Conservation (phyloP, 2,888 invertebrate species). For the Heliconius hortense region DNA sequence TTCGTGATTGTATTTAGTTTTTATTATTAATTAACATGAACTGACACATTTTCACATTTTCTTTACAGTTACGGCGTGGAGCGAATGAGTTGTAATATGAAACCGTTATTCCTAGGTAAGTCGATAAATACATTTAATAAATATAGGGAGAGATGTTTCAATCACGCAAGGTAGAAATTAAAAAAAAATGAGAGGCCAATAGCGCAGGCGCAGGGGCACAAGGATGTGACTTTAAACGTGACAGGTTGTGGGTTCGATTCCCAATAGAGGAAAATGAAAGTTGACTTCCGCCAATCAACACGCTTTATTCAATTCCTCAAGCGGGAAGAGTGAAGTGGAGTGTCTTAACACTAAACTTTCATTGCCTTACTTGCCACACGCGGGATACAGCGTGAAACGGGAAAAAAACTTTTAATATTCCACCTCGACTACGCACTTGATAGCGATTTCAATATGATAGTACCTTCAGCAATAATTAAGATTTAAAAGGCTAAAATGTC, state of each 20-base stretch:
- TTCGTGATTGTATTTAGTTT: background rate
- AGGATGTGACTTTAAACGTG: too few relatives aligned
- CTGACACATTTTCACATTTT: slow-evolving; percentile 13
- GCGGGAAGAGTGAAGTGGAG: too few relatives aligned
- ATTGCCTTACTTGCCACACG: too few relatives aligned
- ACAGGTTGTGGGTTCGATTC: background rate
- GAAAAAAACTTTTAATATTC: background rate
- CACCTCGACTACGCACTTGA: background rate
- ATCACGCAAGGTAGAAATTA: background rate
- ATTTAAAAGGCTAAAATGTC: too few relatives aligned
- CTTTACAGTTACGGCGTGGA: slow-evolving; percentile 35
- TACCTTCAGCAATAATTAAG: background rate
- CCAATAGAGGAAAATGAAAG: background rate
- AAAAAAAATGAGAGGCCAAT: too few relatives aligned
- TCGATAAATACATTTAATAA: slow-evolving; percentile 12
- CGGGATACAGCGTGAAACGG: too few relatives aligned
- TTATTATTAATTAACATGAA: background rate
- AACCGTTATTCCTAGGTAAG: slow-evolving; percentile 42
- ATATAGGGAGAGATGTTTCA: background rate
- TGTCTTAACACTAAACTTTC: too few relatives aligned
- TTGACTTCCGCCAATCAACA: too few relatives aligned
- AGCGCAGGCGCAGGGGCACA: too few relatives aligned
- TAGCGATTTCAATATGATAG: background rate
- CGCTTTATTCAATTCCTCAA: too few relatives aligned
- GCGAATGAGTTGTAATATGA: slow-evolving; percentile 36